Base-by-base conservation (phyloP, 2,888 invertebrate species). In the Poecilus cupreus region DNA sequence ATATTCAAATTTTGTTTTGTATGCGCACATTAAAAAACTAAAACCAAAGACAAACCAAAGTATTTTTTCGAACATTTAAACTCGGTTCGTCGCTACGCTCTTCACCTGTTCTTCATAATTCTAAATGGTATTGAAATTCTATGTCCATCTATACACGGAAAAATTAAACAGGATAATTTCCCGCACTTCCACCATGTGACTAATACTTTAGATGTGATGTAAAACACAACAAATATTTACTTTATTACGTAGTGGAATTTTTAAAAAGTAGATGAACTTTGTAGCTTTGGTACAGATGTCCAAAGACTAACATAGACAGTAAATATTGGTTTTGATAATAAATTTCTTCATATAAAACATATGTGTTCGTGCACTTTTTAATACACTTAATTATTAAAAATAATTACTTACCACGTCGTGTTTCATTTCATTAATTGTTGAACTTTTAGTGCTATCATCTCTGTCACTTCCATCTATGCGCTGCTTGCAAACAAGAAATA, bases 371-470 rank as follows among this genome's bases (percentile, higher is more conserved):
- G 18, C 1, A n/a, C 13, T 49, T 49, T 18, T 4, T 8, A 49
- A 18, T 49, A 49, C 49, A 54, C 22, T 54, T 60, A 8, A 54
- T 20, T 54, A 20, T 60, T 60, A n/a, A 24, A 43, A 43, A 43
- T 43, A 0, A 6, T 32, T 6, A 80, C 80, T 80, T 57, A 80
- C 80, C 80, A 72, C 18, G 6, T 72, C 72, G 8, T 16, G 16
- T 32, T 54, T 16, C 22, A 68, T 68, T 49, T 51, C 80, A 16
- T 57, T 80, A 57, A 72, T 22, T 13, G 72, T 54, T 0, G 80
- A 80, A 39, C 80, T 80, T 72, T 80, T 80, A 13, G 72, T 72
- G 18, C 80, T 72, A 22, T 43, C 57, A 22, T 72, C 72, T 22
- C 57, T 80, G 3, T 72, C 80, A 43, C 37, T 60, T 32, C 57